Evolutionary conservation across 2,797 vertebrate genomes (phyloP).

Genomic region (Platalea minor): DNA sequence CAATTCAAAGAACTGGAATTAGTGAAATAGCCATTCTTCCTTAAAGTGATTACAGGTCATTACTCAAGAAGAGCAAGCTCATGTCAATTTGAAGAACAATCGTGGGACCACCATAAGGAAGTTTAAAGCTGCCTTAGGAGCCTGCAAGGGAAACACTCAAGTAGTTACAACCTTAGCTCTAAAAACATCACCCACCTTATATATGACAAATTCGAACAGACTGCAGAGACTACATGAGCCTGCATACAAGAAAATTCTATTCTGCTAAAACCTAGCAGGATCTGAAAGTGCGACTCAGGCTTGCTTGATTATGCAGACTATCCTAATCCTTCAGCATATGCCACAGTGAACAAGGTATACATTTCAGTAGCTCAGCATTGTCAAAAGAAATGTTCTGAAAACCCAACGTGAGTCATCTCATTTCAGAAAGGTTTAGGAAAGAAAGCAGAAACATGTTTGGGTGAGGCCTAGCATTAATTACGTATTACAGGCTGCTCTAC

Average conservation of each 20-base stretch:
- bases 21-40: background rate
- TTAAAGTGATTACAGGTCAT: background rate
- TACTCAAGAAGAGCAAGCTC: background rate
- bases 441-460: constrained; percentile 20
- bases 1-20: background rate
- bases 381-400: constrained; percentile 24
- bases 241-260: background rate
- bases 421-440: constrained; percentile 4
- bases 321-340: background rate
- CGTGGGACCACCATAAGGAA: background rate
- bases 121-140: background rate
- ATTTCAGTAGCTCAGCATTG: background rate
- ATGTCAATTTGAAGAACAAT: background rate
- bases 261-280: background rate
- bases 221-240: background rate
- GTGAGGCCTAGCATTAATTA: constrained; percentile 21
- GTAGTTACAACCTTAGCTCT: background rate
- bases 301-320: background rate
- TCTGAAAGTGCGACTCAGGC: background rate
- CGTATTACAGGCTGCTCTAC: background rate
- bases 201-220: background rate
- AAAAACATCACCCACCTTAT: background rate
- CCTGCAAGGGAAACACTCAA: background rate
- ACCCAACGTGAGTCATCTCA: background rate
- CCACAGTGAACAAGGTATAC: background rate